phyloP scores from a whole-genome alignment of 2,797 vertebrate species.

The Myioborus miniatus region DNA sequence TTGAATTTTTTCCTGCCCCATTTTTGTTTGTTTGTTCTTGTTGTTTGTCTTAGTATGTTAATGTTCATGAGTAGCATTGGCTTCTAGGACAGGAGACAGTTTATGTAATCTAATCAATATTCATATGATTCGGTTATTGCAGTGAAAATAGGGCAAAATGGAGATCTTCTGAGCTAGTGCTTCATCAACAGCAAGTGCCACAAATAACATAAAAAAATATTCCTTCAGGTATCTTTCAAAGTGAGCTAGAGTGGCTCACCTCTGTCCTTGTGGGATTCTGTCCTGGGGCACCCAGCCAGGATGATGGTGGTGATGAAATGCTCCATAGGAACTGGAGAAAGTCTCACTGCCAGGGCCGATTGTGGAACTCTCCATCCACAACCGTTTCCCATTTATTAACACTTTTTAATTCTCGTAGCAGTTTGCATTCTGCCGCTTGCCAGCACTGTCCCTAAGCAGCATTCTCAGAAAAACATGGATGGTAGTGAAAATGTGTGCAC shows the following conservation, averaged over 20 bases:
- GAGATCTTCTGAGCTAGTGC: not conserved
- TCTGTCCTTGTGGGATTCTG: not conserved
- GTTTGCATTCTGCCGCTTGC: not conserved
- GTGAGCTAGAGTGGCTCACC: not conserved
- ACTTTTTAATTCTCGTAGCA: fast-evolving
- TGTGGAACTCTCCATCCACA: not conserved
- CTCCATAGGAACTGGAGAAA: not conserved
- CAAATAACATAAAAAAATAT: not conserved
- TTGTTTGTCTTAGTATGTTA: not conserved
- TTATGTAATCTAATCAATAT: not conserved
- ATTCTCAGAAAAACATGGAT: not conserved
- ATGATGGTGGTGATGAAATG: not conserved
- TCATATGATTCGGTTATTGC: not conserved
- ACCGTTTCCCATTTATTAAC: fast-evolving
- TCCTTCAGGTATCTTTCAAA: not conserved
- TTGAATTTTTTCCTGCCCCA: not conserved
- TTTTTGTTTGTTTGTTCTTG: not conserved
- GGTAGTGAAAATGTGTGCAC: fast-evolving
- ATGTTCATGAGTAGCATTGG: not conserved
- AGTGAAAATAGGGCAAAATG: not conserved
- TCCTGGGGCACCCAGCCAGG: not conserved
- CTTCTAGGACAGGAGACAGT: not conserved
- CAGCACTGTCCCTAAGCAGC: not conserved
- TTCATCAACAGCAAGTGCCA: not conserved
- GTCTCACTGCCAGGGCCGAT: not conserved